These are phyloP conservation scores for Gonatopus flavifemur DNA, from an alignment of 1,140 invertebrate species.

Conservation along the genomic window DNA sequence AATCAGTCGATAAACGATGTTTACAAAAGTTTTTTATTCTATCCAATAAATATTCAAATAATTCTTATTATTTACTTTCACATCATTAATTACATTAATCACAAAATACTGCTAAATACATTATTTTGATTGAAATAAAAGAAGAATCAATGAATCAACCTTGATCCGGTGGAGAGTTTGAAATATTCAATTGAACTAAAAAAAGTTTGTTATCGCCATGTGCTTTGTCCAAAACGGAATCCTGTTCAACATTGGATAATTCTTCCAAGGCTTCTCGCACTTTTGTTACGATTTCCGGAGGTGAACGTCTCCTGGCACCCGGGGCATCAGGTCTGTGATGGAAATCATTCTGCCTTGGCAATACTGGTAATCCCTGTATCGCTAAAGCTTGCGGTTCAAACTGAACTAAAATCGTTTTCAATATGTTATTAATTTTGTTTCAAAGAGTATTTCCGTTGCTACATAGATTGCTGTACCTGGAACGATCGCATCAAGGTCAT, in stretches of 20 bases:
- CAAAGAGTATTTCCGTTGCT: constrained; percentile 1
- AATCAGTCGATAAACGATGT: too few species aligned
- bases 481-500: constrained; percentile 34
- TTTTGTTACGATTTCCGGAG: constrained; percentile 38
- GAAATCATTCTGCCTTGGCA: constrained; percentile 22
- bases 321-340: constrained; percentile 42
- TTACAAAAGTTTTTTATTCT: too few species aligned
- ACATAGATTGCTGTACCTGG: constrained; percentile 35
- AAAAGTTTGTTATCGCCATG: constrained; percentile 6
- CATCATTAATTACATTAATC: background rate
- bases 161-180: background rate
- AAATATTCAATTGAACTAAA: background rate
- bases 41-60: too few species aligned
- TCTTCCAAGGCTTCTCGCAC: constrained; percentile 37
- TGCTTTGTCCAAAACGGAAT: constrained; percentile 6
- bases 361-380: constrained; percentile 5
- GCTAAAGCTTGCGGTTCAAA: constrained; percentile 29
- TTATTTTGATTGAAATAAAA: background rate
- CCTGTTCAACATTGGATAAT: constrained; percentile 15
- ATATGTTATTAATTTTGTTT: background rate
- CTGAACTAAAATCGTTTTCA: constrained; percentile 20
- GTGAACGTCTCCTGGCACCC: constrained; percentile 27
- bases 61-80: too few species aligned
- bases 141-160: background rate
- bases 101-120: background rate